Base-by-base conservation (phyloP, 2,113 vertebrate genomes). In the Thermophis baileyi region DNA sequence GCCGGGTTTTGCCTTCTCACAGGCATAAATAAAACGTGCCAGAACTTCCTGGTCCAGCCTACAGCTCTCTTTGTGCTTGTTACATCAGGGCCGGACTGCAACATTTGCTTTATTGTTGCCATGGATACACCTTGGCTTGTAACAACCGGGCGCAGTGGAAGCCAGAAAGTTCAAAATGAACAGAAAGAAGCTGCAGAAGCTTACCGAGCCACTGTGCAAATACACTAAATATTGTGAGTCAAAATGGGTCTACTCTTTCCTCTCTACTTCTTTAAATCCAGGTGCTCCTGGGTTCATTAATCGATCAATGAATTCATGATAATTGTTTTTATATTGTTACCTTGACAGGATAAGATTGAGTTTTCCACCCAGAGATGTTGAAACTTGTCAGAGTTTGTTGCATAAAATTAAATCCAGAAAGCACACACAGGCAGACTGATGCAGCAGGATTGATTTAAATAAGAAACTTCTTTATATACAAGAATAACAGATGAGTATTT, bases 211-310 rank as follows among this genome's bases (percentile, higher is more conserved):
- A 0, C 95, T 99, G 87, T 94, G 94, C 27, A 98, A 97, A 53
- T 96, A 97, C 47, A 95, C 97, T 92, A 97, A 97, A 93, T 98
- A 98, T 69, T 99, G 99, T 99, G 97, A 99, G 98, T 98, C 95
- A 3, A 35, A 40, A 22, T 20, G 14, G 47, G 12, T 25, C 20
- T 51, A 2, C 63, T 51, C 88, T 27, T 24, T 22, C 0, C 40
- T 20, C n/a, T 0, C 7, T 16, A 2, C 20, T 49, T 47, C 47
- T 18, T 85, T 27, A 14, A 25, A 74, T 10, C 16, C 90, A 27
- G 49, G 20, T 49, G 6, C 25, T 10, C 27, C 14, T 63, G 14
- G 16, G 30, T 69, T 69, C 18, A 86, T 46, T 86, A 46, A 24
- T 44, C 10, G 44, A 10, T 86, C 40, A 10, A 8, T 22, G 20